A percentile compares a stretch with the other conserved stretches of the same genome.
These are phyloP conservation scores for Cheilosia impressa DNA, from an alignment of 2,888 invertebrate genomes.

Conservation along the genomic window DNA sequence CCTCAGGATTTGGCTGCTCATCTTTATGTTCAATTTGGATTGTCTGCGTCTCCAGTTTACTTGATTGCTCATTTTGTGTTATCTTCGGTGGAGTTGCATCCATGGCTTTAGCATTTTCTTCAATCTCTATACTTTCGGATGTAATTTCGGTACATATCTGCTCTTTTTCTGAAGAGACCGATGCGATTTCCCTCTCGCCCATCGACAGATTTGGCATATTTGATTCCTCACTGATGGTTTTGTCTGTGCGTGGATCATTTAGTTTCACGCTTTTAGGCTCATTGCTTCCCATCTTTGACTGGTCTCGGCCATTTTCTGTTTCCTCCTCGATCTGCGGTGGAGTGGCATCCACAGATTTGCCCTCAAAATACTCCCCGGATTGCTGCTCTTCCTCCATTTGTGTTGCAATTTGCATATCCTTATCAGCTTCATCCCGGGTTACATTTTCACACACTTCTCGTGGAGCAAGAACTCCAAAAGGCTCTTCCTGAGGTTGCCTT, in stretches of 20 bases:
- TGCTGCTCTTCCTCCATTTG: background rate
- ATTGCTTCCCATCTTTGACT: no score
- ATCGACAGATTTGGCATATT: no score
- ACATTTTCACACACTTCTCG: background rate
- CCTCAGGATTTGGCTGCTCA: background rate
- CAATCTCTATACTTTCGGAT: no score
- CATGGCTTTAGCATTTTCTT: no score
- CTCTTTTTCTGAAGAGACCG: no score
- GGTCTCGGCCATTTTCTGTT: no score
- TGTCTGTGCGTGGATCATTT: no score
- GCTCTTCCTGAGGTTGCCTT: background rate
- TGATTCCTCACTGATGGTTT: no score
- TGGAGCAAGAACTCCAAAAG: background rate
- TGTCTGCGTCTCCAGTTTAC: background rate
- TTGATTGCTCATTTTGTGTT: background rate
- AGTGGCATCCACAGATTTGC: background rate
- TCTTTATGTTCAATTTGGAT: background rate
- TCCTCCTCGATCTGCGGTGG: background rate
- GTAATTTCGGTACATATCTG: no score
- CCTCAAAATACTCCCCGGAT: background rate
- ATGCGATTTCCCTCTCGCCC: no score
- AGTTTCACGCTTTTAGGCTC: no score
- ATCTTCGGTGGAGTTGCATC: no score
- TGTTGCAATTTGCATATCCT: background rate
- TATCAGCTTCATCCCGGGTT: background rate